Conservation (phyloP, 1,140 invertebrate species). For the Drosophila pachea region DNA sequence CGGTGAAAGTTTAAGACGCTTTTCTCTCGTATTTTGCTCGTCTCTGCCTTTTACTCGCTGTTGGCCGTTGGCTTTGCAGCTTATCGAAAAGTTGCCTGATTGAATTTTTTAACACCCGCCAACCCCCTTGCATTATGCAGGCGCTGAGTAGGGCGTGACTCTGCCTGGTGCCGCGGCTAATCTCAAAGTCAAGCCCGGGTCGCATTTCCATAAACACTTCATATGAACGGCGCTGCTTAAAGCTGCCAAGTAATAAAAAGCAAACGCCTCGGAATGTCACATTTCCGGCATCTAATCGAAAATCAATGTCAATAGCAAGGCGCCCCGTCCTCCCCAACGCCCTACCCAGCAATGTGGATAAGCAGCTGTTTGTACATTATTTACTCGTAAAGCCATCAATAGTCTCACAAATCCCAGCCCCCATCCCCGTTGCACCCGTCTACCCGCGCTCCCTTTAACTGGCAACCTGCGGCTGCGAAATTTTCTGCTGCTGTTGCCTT, state of each 20-base stretch:
- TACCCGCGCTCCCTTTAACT: neutral
- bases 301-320: conserved; percentile 63
- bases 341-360: conserved; percentile 50
- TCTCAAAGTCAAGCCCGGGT: conserved; percentile 45
- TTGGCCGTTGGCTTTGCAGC: conserved; percentile 63
- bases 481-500: conserved; percentile 33
- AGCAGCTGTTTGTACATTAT: conserved; percentile 78
- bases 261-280: conserved; percentile 49
- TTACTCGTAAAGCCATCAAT: conserved; percentile 76
- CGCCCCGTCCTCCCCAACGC: neutral
- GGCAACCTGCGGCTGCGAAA: conserved; percentile 26
- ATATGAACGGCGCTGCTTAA: conserved; percentile 43
- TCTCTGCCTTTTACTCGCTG: conserved; percentile 19
- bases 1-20: conserved; percentile 65
- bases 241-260: conserved; percentile 44
- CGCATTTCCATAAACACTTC: conserved; percentile 51
- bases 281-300: conserved; percentile 68
- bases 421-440: no score
- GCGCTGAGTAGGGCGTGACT: neutral
- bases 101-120: conserved; percentile 50
- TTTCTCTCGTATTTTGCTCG: conserved; percentile 36
- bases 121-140: conserved; percentile 49
- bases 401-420: conserved; percentile 19
- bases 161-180: conserved; percentile 24
- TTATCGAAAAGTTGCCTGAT: conserved; percentile 76